A percentile compares a stretch with the other conserved stretches of the same genome.
Evolutionary conservation across 2,888 invertebrate species (phyloP).

Genomic region (Ophioninae sp.): DNA sequence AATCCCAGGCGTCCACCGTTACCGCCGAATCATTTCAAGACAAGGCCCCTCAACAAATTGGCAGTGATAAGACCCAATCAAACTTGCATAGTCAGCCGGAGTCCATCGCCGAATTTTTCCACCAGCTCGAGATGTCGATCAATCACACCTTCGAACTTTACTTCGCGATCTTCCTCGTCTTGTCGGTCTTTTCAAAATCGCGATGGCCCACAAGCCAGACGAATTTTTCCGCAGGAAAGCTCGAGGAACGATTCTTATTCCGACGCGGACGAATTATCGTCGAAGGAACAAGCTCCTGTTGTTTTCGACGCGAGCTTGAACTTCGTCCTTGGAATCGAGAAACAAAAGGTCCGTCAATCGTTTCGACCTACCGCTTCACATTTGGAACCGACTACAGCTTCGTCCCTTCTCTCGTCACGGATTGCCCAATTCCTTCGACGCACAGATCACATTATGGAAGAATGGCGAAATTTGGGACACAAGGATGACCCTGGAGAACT

Average conservation of each 20-base stretch:
- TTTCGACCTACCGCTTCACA: conserved; percentile 89
- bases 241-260: conserved; percentile 80
- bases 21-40: conserved; percentile 66
- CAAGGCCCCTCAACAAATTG: conserved; percentile 65
- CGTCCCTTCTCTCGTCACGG: conserved; percentile 88
- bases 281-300: conserved; percentile 89
- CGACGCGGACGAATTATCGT: conserved; percentile 84
- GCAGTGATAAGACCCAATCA: conserved; percentile 64
- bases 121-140: conserved; percentile 60
- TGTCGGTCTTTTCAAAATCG: conserved; percentile 36
- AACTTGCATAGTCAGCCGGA: conserved; percentile 64
- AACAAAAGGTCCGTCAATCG: conserved; percentile 86
- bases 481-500: conserved; percentile 82
- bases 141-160: conserved; percentile 41
- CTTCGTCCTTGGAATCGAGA: conserved; percentile 89
- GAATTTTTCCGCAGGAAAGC: conserved; percentile 85
- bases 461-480: conserved; percentile 89
- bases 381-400: conserved; percentile 89
- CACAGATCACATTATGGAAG: conserved; percentile 94
- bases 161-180: conserved; percentile 51
- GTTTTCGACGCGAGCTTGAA: conserved; percentile 92
- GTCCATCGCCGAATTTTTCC: conserved; percentile 69
- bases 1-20: conserved; percentile 65
- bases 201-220: conserved; percentile 84
- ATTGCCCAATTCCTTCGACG: conserved; percentile 91